Evolutionary conservation across 1,140 invertebrate genomes (phyloP).

Genomic region (Plodia interpunctella): DNA sequence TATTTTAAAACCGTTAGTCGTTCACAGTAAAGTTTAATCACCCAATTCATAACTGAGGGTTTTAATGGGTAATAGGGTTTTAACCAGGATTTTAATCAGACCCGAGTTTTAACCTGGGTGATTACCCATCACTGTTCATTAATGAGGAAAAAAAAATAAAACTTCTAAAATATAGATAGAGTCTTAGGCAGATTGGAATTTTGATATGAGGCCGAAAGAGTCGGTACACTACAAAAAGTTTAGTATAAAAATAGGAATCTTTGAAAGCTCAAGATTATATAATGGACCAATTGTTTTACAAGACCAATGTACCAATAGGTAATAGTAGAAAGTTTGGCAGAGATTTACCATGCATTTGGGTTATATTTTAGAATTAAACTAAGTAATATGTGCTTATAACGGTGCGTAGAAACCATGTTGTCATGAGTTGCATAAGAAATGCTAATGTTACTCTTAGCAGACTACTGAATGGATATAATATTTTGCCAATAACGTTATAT

Average conservation of each 20-base stretch:
- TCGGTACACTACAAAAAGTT: constrained; percentile 61
- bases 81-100: no score
- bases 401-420: constrained; percentile 18
- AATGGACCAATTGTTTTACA: constrained; percentile 56
- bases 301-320: constrained; percentile 8
- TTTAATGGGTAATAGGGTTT: no score
- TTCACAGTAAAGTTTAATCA: no score
- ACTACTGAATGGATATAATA: constrained; percentile 20
- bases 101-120: no score
- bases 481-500: constrained; percentile 39
- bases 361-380: background rate
- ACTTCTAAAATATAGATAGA: constrained; percentile 9
- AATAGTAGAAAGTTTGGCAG: constrained; percentile 18
- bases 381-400: background rate
- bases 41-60: no score
- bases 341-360: constrained; percentile 6
- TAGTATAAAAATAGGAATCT: constrained; percentile 72
- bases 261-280: constrained; percentile 68
- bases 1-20: constrained; percentile 25
- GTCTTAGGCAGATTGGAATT: constrained; percentile 32
- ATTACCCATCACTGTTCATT: no score
- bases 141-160: constrained; percentile 40
- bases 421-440: constrained; percentile 41
- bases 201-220: constrained; percentile 60
- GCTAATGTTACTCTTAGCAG: constrained; percentile 6